phyloP scores from a whole-genome alignment of 2,797 vertebrate species.

The Eulemur coronatus region DNA sequence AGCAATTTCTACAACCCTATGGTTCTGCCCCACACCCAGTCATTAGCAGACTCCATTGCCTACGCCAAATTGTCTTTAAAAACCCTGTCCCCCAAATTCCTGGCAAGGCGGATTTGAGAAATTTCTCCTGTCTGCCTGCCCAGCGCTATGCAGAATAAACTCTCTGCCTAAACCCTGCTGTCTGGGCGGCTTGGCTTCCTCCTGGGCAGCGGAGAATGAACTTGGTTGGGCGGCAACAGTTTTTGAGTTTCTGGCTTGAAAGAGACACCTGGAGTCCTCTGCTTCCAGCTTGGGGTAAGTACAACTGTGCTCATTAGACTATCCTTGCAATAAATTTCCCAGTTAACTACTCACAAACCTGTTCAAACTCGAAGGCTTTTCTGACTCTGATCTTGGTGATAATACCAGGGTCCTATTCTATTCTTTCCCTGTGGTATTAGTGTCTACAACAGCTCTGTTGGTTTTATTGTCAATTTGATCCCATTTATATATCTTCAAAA shows the following conservation, averaged over 20 bases:
- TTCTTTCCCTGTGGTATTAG: neutral
- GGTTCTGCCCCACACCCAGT: too few species aligned
- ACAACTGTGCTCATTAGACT: neutral
- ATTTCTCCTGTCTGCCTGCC: too few species aligned
- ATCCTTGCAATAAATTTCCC: neutral
- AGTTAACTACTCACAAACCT: neutral
- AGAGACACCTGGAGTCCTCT: neutral
- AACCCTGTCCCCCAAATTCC: too few species aligned
- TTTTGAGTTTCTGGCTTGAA: neutral
- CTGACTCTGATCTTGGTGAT: neutral
- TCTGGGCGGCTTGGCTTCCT: too few species aligned
- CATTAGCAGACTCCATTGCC: too few species aligned
- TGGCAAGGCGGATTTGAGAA: too few species aligned
- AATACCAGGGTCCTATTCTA: neutral
- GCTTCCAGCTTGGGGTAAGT: neutral
- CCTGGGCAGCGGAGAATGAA: too few species aligned
- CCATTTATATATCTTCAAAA: constrained; percentile 7
- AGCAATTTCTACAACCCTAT: too few species aligned
- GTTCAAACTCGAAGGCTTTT: neutral
- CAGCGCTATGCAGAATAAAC: too few species aligned
- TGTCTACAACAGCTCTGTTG: neutral
- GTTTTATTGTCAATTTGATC: neutral
- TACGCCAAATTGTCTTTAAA: too few species aligned
- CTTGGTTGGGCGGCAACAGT: too few species aligned
- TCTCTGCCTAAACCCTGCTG: too few species aligned